Conservation (phyloP, 2,888 invertebrate species). For the Lithophane ornitopus region DNA sequence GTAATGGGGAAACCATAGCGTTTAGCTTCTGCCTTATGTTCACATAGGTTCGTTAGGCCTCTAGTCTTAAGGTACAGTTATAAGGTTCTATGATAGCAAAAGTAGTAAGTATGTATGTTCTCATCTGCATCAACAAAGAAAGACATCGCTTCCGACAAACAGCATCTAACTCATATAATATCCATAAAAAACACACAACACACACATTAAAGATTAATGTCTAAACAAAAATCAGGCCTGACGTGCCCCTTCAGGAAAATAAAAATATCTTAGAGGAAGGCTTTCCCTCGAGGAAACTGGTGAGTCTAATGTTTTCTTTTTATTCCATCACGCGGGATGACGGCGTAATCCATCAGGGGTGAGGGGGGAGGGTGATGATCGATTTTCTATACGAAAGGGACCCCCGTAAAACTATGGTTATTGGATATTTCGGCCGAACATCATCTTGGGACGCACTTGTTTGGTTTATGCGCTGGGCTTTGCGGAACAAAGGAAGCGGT, state of each 20-base stretch:
- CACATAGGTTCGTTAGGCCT: neutral
- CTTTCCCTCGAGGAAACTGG: slow-evolving; percentile 79
- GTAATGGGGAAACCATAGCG: neutral
- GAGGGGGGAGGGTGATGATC: slow-evolving; percentile 77
- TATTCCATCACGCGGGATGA: slow-evolving; percentile 84
- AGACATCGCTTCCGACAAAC: slow-evolving; percentile 28
- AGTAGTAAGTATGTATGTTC: neutral
- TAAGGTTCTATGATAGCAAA: neutral
- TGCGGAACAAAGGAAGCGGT: slow-evolving; percentile 63
- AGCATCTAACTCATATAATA: slow-evolving; percentile 34
- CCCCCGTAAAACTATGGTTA: slow-evolving; percentile 88
- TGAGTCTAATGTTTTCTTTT: slow-evolving; percentile 88
- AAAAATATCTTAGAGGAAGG: slow-evolving; percentile 79
- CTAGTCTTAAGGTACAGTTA: neutral
- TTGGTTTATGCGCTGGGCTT: slow-evolving; percentile 77
- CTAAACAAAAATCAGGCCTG: slow-evolving; percentile 80
- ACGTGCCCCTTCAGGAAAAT: slow-evolving; percentile 79
- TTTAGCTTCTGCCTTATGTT: neutral
- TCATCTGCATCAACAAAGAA: neutral
- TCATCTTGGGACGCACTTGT: slow-evolving; percentile 80
- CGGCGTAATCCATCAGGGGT: slow-evolving; percentile 86
- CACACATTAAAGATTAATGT: slow-evolving; percentile 77
- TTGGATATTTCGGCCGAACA: slow-evolving; percentile 84
- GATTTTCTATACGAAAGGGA: slow-evolving; percentile 83
- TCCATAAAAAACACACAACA: slow-evolving; percentile 63